phyloP scores from a whole-genome alignment of 1,140 invertebrate species.

The Olivierus martensii region DNA sequence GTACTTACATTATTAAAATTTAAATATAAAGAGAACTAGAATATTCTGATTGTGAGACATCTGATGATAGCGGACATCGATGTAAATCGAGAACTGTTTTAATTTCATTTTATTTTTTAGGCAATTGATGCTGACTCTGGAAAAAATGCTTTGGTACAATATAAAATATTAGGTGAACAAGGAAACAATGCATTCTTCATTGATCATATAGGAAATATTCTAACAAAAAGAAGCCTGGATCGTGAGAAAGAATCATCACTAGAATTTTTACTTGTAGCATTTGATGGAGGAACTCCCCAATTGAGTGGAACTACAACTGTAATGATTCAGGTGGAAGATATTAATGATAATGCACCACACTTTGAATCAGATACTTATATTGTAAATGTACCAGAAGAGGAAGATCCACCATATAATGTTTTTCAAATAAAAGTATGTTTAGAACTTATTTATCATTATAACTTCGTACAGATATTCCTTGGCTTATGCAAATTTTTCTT shows the following conservation, averaged over 20 bases:
- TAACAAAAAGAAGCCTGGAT: slow-evolving; percentile 24
- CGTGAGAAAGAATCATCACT: slow-evolving; percentile 22
- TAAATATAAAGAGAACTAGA: too few relatives aligned
- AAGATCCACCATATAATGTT: slow-evolving; percentile 24
- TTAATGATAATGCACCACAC: slow-evolving; percentile 27
- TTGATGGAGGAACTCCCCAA: slow-evolving; percentile 27
- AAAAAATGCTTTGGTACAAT: slow-evolving; percentile 81
- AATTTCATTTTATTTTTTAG: neutral
- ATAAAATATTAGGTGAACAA: slow-evolving; percentile 52
- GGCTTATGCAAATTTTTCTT: too few relatives aligned
- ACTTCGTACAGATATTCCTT: too few relatives aligned
- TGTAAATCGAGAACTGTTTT: too few relatives aligned
- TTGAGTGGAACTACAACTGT: slow-evolving; percentile 36
- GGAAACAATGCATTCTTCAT: slow-evolving; percentile 29
- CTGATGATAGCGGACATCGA: too few relatives aligned
- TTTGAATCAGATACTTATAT: slow-evolving; percentile 22
- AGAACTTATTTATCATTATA: too few relatives aligned
- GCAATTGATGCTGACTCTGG: slow-evolving; percentile 87
- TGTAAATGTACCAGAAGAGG: slow-evolving; percentile 23
- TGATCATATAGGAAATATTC: slow-evolving; percentile 31
- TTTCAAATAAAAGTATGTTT: slow-evolving; percentile 18
- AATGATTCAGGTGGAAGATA: slow-evolving; percentile 49
- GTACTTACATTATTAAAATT: too few relatives aligned
- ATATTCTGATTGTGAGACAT: too few relatives aligned
- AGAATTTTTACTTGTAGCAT: slow-evolving; percentile 37